These are phyloP conservation scores for Echinometra lucunter DNA, from an alignment of 53 echinoderm and acorn worm genomes.

Conservation along the genomic window DNA sequence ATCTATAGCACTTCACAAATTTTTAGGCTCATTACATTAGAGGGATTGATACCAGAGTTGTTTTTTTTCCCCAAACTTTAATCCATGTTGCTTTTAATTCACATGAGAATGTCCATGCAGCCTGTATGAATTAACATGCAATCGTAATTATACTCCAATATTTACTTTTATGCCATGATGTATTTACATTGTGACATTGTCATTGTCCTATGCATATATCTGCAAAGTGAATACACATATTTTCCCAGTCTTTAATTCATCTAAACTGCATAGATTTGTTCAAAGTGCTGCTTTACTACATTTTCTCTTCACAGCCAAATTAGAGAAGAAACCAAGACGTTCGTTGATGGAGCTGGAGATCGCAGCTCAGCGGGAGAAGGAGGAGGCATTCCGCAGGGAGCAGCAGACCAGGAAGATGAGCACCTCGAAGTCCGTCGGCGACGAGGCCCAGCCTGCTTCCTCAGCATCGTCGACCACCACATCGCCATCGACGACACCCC, in stretches of 20 bases:
- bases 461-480: constrained; percentile 28
- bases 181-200: no score
- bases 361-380: constrained; percentile 71
- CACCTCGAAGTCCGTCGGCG: not conserved
- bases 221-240: no score
- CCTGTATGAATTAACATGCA: no score
- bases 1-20: no score
- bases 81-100: no score
- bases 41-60: no score
- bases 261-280: not conserved
- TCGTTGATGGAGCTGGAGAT: constrained; percentile 78
- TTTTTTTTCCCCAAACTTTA: no score
- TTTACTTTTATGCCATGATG: no score
- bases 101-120: no score
- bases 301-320: not conserved
- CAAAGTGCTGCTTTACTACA: not conserved
- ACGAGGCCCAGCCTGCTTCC: not conserved
- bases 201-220: no score
- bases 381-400: constrained; percentile 75
- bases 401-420: constrained; percentile 70
- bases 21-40: no score
- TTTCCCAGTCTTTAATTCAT: not conserved
- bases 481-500: not conserved
- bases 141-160: no score
- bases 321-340: constrained; percentile 68